A percentile compares a stretch with the other conserved stretches of the same genome.
These are phyloP conservation scores for Colaptes auratus DNA, from an alignment of 2,113 vertebrate species.

Conservation along the genomic window DNA sequence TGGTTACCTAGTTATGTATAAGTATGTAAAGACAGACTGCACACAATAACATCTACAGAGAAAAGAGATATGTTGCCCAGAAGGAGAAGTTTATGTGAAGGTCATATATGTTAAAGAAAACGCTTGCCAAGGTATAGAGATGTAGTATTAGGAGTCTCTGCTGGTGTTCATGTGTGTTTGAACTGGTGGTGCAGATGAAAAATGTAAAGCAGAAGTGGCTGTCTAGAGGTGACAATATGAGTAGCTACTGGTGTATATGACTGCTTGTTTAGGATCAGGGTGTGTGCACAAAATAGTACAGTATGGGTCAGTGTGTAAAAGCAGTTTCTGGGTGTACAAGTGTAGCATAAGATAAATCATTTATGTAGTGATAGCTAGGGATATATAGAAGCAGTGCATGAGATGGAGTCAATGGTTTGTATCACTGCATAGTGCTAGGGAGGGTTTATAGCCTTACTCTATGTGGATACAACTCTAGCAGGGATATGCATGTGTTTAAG, in stretches of 20 bases:
- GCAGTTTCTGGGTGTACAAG: not conserved
- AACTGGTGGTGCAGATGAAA: not conserved
- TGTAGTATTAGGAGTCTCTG: not conserved
- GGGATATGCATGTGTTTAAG: not conserved
- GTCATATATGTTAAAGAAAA: not conserved
- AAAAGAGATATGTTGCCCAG: not conserved
- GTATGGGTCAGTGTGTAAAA: not conserved
- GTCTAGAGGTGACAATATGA: not conserved
- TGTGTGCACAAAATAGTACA: not conserved
- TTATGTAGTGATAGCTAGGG: not conserved
- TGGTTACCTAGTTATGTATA: not conserved
- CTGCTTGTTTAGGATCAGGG: not conserved
- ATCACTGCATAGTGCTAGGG: not conserved
- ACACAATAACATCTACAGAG: not conserved
- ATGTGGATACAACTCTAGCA: not conserved
- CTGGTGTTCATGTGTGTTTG: not conserved
- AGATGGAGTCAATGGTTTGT: not conserved
- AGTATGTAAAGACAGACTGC: not conserved
- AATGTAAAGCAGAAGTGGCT: not conserved
- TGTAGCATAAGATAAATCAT: not conserved
- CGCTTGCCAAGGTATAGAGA: not conserved
- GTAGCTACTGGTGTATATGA: not conserved
- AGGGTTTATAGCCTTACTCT: not conserved
- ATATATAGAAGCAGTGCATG: not conserved
- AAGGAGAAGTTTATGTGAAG: not conserved